Base-by-base conservation (phyloP, 2,797 vertebrate species). In the Eulemur mongoz region DNA sequence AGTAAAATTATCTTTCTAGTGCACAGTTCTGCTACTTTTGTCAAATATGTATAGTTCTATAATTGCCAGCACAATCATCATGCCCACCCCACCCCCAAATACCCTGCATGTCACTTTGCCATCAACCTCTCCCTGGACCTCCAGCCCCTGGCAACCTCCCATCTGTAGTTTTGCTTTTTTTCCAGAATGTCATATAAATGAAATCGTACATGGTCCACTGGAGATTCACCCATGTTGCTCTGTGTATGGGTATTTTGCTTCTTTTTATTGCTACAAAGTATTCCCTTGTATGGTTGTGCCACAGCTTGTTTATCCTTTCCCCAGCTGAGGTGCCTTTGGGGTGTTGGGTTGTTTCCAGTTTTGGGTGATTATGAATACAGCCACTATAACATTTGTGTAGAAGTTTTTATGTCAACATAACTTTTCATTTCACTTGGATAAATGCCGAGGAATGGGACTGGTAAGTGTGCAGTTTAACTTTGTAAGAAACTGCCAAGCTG, bases 201-300 rank as follows among this genome's bases (percentile, higher is more conserved):
- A 32, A 59, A 40, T 52, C 40, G 23, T 0, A 18, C 2, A 11
- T 9, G 3, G 22, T 2, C 5, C 20, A 3, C 23, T 27, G 5
- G 27, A 82, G 54, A 10, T 32, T 23, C 73, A 7, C 4, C 54
- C 4, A 5, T 23, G 22, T 2, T 12, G 8, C 17, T 7, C 38
- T 52, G 3, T 8, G 1, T 11, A 2, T 1, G 2, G 0, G 1
- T 2, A 32, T 48, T n/a, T 76, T 2, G 5, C 25, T 73, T 23
- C 20, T 81, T 11, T 65, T 30, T 4, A 0, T 23, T 15, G 8
- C 35, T 6, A 12, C 10, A 0, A 1, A 3, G 2, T 2, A 30
- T 35, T 30, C 43, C 59, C 14, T 18, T 15, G 3, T 0, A 4
- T 7, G 32, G n/a, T 4, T 15, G 12, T 18, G 7, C 6, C 40